Percentiles rank a stretch among this genome's conserved stretches.
phyloP scores from a whole-genome alignment of 2,113 vertebrate species.

The Ctenodactylus gundi region DNA sequence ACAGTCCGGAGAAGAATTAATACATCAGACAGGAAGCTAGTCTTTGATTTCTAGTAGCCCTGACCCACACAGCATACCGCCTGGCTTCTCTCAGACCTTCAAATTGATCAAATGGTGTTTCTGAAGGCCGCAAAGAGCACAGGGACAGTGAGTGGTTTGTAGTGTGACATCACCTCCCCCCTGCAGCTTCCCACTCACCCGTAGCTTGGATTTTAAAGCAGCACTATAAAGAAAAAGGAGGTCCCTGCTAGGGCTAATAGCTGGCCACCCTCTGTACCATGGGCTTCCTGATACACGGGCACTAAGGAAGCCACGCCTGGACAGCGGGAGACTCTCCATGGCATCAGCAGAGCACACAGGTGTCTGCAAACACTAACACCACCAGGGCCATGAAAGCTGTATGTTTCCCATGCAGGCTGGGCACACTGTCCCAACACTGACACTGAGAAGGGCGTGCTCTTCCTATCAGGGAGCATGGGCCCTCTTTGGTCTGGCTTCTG shows the following conservation, averaged over 20 bases:
- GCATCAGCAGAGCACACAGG: background rate
- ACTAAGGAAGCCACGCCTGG: background rate
- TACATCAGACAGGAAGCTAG: background rate
- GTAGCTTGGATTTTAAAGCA: background rate
- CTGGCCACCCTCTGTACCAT: background rate
- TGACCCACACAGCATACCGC: background rate
- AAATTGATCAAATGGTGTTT: background rate
- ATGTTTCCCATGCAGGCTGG: background rate
- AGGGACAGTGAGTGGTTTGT: background rate
- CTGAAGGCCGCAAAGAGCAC: background rate
- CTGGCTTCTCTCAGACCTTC: background rate
- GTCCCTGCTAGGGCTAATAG: too few relatives aligned
- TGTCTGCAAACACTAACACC: fast-evolving
- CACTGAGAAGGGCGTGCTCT: fast-evolving
- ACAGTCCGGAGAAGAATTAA: background rate
- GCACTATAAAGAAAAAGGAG: background rate
- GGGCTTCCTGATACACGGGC: background rate
- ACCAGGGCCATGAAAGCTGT: background rate
- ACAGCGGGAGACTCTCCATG: background rate
- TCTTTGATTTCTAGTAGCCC: background rate
- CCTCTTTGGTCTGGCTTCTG: background rate
- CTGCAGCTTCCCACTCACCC: background rate
- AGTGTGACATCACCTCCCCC: background rate
- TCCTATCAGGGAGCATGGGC: background rate
- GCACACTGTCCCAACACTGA: fast-evolving